Percentiles rank a stretch among this genome's conserved stretches.
phyloP scores from a whole-genome alignment of 2,797 vertebrate species.

The Denticeps clupeoides region DNA sequence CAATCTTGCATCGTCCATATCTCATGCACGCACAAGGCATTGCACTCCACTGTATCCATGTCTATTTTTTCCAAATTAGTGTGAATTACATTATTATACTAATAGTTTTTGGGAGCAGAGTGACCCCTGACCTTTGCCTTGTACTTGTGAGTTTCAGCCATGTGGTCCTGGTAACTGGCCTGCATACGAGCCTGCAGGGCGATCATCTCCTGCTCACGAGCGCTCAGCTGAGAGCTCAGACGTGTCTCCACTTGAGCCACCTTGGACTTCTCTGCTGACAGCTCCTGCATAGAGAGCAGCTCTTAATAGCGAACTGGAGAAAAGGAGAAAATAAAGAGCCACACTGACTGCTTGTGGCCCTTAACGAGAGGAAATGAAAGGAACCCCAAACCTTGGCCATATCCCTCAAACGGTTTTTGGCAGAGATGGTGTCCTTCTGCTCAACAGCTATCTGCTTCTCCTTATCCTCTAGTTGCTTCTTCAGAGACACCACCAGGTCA shows the following conservation, averaged over 20 bases:
- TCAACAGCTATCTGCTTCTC: constrained; percentile 76
- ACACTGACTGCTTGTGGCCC: too few species aligned
- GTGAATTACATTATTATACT: too few species aligned
- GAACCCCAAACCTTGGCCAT: constrained; percentile 69
- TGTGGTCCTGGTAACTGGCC: constrained; percentile 82
- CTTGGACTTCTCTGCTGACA: constrained; percentile 75
- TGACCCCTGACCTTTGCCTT: constrained; percentile 71
- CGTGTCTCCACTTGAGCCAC: constrained; percentile 61
- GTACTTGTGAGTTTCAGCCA: constrained; percentile 75
- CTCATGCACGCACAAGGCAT: too few species aligned
- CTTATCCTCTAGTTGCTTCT: constrained; percentile 85
- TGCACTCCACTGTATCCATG: too few species aligned
- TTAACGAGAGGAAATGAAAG: neutral
- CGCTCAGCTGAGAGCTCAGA: constrained; percentile 76
- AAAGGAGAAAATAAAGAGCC: too few species aligned
- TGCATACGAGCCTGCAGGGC: constrained; percentile 86
- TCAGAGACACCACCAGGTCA: constrained; percentile 74
- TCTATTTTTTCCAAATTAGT: too few species aligned
- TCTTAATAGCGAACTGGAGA: neutral
- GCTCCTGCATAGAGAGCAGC: constrained; percentile 54
- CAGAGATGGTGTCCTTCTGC: constrained; percentile 68
- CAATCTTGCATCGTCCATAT: too few species aligned
- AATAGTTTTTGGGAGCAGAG: neutral
- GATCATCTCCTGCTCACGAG: constrained; percentile 71
- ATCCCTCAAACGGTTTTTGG: constrained; percentile 75